phyloP scores from a whole-genome alignment of 2,113 vertebrate species.

The Pyrgilauda ruficollis region DNA sequence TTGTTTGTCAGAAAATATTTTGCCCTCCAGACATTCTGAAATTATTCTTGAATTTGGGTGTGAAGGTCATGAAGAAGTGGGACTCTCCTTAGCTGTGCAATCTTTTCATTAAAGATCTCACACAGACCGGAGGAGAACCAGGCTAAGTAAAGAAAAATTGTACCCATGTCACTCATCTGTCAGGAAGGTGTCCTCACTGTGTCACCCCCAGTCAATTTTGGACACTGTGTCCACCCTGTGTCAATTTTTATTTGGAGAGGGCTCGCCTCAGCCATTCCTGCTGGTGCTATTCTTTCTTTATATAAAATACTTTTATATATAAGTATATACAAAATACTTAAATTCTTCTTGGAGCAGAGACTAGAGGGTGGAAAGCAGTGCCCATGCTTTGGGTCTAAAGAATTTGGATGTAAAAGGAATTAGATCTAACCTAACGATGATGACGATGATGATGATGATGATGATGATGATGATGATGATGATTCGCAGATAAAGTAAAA shows the following conservation, averaged over 20 bases:
- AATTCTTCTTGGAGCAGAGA: not conserved
- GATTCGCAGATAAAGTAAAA: not conserved
- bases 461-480: not conserved
- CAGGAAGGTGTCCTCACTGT: not conserved
- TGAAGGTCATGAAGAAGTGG: not conserved
- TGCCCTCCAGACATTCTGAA: not conserved
- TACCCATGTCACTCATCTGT: not conserved
- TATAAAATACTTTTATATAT: not conserved
- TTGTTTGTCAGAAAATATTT: constrained; percentile 27
- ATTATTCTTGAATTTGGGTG: not conserved
- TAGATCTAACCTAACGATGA: not conserved
- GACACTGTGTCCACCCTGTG: too few relatives aligned
- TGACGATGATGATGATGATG: not conserved
- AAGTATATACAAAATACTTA: not conserved
- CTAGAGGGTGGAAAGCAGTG: not conserved
- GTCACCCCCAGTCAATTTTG: not conserved
- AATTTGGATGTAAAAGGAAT: not conserved
- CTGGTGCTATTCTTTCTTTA: not conserved
- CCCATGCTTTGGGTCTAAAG: not conserved
- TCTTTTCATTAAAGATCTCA: not conserved
- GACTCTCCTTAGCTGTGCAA: not conserved
- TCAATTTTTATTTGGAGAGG: not conserved
- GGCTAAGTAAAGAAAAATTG: not conserved
- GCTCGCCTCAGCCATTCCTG: not conserved
- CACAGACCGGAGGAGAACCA: not conserved